Percentiles rank a stretch among this genome's conserved stretches.
Evolutionary conservation across 2,113 vertebrate species (phyloP).

Genomic region (Procavia capensis): DNA sequence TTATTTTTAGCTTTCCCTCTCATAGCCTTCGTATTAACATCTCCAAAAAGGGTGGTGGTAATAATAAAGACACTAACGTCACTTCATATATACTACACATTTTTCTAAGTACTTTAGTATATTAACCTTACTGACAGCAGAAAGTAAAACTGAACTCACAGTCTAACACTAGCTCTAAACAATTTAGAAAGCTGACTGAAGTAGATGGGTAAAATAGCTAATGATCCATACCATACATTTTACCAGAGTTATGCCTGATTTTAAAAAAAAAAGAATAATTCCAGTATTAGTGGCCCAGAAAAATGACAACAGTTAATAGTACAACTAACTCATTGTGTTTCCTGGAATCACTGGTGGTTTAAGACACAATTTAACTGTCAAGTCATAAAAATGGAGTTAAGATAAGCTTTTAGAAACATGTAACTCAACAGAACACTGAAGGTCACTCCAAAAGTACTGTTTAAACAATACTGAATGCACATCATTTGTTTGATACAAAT

Average conservation of each 20-base stretch:
- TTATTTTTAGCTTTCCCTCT: constrained; percentile 48
- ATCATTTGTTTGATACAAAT: constrained; percentile 5
- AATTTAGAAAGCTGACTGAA: background rate
- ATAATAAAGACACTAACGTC: background rate
- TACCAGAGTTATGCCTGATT: background rate
- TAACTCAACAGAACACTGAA: constrained; percentile 4
- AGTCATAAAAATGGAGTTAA: background rate
- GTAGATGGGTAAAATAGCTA: constrained; percentile 25
- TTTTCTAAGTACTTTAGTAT: background rate
- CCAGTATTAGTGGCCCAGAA: background rate
- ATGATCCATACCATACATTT: background rate
- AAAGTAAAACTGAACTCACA: constrained; percentile 24
- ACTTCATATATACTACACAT: background rate
- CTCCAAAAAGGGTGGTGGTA: background rate
- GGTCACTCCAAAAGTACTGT: background rate
- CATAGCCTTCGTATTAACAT: background rate
- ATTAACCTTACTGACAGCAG: constrained; percentile 26
- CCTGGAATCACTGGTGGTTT: background rate
- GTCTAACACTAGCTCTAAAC: constrained; percentile 15
- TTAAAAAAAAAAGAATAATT: background rate
- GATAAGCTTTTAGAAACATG: background rate
- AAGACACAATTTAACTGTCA: constrained; percentile 49
- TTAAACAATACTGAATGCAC: background rate
- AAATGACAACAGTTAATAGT: background rate
- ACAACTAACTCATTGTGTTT: background rate